Evolutionary conservation across 1,140 invertebrate species (phyloP).

Genomic region (Parapsyche elsis): DNA sequence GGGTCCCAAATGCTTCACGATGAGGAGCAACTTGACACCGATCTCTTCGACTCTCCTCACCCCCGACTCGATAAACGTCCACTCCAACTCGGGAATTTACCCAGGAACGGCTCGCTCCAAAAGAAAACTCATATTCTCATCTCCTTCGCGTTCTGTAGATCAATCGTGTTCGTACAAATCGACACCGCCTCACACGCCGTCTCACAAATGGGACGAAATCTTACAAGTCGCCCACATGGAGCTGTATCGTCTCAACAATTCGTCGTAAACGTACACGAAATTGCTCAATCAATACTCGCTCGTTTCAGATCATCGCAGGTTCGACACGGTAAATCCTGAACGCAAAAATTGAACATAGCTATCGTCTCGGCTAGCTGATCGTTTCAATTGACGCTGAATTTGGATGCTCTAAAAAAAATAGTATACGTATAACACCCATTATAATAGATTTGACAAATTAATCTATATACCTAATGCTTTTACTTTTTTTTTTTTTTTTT

Average conservation of each 20-base stretch:
- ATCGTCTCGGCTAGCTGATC: too few species aligned
- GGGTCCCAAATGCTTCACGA: slow-evolving; percentile 64
- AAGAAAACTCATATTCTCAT: slow-evolving; percentile 65
- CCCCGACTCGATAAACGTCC: slow-evolving; percentile 59
- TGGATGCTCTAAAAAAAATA: too few species aligned
- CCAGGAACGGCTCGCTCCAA: slow-evolving; percentile 63
- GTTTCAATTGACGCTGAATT: too few species aligned
- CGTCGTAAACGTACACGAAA: neutral
- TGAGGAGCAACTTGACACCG: slow-evolving; percentile 24
- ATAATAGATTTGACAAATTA: too few species aligned
- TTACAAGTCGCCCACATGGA: slow-evolving; percentile 66
- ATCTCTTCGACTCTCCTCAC: slow-evolving; percentile 60
- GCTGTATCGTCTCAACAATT: slow-evolving; percentile 64
- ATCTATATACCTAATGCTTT: too few species aligned
- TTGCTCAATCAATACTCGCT: too few species aligned
- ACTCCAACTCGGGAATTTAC: slow-evolving; percentile 59
- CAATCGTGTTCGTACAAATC: slow-evolving; percentile 57
- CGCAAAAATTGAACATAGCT: too few species aligned
- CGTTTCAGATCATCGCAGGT: too few species aligned
- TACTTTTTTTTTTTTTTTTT: too few species aligned
- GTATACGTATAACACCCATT: too few species aligned
- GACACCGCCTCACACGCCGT: slow-evolving; percentile 64
- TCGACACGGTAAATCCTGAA: too few species aligned
- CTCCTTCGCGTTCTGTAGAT: slow-evolving; percentile 58
- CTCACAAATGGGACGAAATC: slow-evolving; percentile 67